Conservation (phyloP, 2,888 invertebrate genomes). For the Branchipolynoe longqiensis region DNA sequence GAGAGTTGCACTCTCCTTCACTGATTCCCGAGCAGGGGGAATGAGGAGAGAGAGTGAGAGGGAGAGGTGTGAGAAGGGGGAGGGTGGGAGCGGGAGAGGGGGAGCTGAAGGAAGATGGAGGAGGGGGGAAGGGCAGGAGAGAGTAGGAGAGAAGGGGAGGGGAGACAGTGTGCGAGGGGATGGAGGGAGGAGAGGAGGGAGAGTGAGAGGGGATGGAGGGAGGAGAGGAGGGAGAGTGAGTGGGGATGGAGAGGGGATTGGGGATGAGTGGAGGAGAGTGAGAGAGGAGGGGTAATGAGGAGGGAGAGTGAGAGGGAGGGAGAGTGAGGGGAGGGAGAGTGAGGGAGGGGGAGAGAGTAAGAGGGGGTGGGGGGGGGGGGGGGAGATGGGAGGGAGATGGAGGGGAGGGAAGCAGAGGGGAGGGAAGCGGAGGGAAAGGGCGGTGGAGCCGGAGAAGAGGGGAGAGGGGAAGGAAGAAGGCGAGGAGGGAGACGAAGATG, state of each 20-base stretch:
- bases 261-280: not conserved
- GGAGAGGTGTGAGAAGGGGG: not conserved
- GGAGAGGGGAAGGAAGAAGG: not conserved
- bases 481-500: not conserved
- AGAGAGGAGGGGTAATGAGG: slow-evolving; percentile 1
- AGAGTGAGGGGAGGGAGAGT: not conserved
- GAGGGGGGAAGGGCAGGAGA: too few relatives aligned
- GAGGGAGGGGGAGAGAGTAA: not conserved
- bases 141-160: not conserved
- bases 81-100: not conserved
- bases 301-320: too few relatives aligned
- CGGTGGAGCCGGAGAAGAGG: not conserved
- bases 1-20: too few relatives aligned
- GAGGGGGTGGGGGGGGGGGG: not conserved
- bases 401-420: not conserved
- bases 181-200: not conserved
- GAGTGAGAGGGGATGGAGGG: too few relatives aligned
- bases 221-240: too few relatives aligned
- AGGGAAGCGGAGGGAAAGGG: not conserved
- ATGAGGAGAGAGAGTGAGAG: too few relatives aligned
- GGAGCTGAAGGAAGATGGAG: not conserved
- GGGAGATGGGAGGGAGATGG: not conserved
- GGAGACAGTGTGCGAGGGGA: not conserved
- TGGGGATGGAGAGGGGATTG: not conserved
- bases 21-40: too few relatives aligned